A percentile compares a stretch with the other conserved stretches of the same genome.
These are phyloP conservation scores for Chaitophorus viminalis DNA, from an alignment of 2,888 invertebrate genomes.

Conservation along the genomic window DNA sequence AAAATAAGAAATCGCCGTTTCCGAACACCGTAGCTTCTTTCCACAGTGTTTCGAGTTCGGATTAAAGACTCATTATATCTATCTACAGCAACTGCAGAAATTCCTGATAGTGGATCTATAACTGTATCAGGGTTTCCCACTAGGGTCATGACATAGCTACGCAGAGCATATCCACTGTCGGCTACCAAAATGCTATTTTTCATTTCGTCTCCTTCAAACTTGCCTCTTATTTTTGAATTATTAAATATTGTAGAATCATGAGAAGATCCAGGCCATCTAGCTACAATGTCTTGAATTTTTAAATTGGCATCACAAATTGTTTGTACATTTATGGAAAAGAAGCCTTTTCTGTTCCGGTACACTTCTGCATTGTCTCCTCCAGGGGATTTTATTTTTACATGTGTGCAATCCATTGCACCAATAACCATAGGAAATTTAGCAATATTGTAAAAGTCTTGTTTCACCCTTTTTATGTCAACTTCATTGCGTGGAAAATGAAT, in stretches of 20 bases:
- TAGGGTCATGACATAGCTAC: constrained; percentile 65
- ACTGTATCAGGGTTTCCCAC: constrained; percentile 63
- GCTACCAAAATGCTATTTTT: constrained; percentile 65
- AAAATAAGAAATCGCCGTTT: background rate
- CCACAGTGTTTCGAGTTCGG: background rate
- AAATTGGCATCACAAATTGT: background rate
- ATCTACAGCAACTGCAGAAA: background rate
- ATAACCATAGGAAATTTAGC: no score
- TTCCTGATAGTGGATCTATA: background rate
- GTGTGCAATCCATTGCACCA: no score
- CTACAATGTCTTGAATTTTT: background rate
- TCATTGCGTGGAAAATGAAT: no score
- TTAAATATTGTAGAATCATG: no score
- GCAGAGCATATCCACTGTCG: constrained; percentile 66
- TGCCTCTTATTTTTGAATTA: no score
- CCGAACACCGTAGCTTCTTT: background rate
- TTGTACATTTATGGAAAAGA: background rate
- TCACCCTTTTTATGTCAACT: no score
- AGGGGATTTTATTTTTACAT: no score
- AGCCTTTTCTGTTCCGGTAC: no score
- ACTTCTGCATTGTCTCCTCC: no score
- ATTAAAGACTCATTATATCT: background rate
- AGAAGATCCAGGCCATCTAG: background rate
- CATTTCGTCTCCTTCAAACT: constrained; percentile 64
- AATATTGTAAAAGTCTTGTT: background rate